Conservation (phyloP, 2,797 vertebrate genomes). For the Parauchenoglanis punctatus region DNA sequence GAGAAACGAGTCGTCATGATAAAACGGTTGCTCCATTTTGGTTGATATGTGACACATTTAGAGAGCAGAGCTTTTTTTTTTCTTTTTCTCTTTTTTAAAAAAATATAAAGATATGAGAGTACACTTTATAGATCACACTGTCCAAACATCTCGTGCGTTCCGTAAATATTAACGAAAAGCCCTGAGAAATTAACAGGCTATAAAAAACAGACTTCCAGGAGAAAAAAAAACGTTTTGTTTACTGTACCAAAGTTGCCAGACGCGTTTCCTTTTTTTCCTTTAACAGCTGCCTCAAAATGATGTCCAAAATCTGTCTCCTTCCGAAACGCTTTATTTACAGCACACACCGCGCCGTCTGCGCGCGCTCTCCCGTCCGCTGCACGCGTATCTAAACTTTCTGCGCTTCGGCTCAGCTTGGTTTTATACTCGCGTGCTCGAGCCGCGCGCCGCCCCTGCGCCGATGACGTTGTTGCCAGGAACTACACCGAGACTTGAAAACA, state of each 20-base stretch:
- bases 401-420: not conserved
- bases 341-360: not conserved
- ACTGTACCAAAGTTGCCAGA: constrained; percentile 77
- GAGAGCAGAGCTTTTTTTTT: constrained; percentile 6
- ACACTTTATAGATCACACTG: constrained; percentile 50
- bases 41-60: constrained; percentile 79
- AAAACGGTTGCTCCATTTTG: constrained; percentile 97
- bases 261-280: constrained; percentile 63
- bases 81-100: not conserved
- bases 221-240: constrained; percentile 73
- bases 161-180: constrained; percentile 65
- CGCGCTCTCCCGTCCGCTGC: not conserved
- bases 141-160: constrained; percentile 68
- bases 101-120: not conserved
- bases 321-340: constrained; percentile 44
- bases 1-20: constrained; percentile 92
- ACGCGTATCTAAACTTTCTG: not conserved
- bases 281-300: constrained; percentile 71
- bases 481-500: constrained; percentile 81
- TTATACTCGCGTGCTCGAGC: not conserved
- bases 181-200: constrained; percentile 63
- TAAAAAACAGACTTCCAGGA: constrained; percentile 72
- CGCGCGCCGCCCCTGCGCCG: constrained; percentile 64
- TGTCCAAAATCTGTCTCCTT: constrained; percentile 73
- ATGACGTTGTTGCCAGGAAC: constrained; percentile 87